Base-by-base conservation (phyloP, 2,797 vertebrate species). In the Crypturellus tataupa region DNA sequence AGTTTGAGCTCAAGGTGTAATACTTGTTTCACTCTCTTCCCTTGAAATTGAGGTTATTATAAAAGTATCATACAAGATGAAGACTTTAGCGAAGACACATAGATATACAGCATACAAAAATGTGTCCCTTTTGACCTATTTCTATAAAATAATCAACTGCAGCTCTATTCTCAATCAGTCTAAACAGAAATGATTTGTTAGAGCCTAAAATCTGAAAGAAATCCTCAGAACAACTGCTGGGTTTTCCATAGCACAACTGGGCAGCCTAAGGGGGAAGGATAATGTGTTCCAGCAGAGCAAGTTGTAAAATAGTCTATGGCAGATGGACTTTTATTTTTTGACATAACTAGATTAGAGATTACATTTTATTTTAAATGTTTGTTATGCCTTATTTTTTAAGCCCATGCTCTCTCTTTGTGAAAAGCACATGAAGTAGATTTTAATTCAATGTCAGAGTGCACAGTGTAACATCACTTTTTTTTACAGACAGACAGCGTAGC, bases 151-250 rank as follows among this genome's bases (percentile, higher is more conserved):
- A 90, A 95, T 90, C 86, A 94, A 42, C 33, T 51, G 20, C 55
- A 92, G 58, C 87, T 94, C 46, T 81, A 33, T 76, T 77, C 75
- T 67, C n/a, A 76, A 84, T 86, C 56, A 12, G 0, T 89, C 89
- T 95, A 95, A 95, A 89, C 72, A 84, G 51, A 92, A 91, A 95
- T 87, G 1, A 84, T 94, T 93, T 93, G 88, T 82, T 56, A 68
- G 77, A 88, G 76, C 75, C 70, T 83, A 62, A 79, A 91, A 72
- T 90, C 62, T 71, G 58, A 90, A 90, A 88, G 47, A 95, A 91
- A 80, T 70, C 60, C 46, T 85, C 49, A 59, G 42, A 76, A 39
- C 29, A 88, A 55, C 80, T 95, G 79, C 85, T 83, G 70, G 95
- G 47, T 92, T 93, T 93, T 87, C 56, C 90, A 17, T 91, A 94